Evolutionary conservation across 1,140 invertebrate species (phyloP).

Genomic region (Panagrolaimus sp.): DNA sequence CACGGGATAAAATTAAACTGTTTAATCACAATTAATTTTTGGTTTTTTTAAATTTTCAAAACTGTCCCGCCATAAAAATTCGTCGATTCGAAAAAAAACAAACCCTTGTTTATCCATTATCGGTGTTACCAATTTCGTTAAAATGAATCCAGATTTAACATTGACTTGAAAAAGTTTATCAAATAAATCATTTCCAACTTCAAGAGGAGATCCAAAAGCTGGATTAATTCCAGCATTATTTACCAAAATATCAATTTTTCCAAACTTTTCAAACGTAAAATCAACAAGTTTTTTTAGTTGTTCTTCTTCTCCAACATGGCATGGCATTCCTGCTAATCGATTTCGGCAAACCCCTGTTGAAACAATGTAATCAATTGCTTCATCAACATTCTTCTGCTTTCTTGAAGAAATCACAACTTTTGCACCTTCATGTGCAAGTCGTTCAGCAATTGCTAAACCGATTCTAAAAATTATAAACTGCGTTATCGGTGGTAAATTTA

Average conservation of each 20-base stretch:
- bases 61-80: too few species aligned
- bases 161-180: slow-evolving; percentile 94
- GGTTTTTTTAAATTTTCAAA: too few species aligned
- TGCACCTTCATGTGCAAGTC: slow-evolving; percentile 82
- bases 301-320: slow-evolving; percentile 69
- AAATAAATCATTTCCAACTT: slow-evolving; percentile 33
- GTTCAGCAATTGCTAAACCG: slow-evolving; percentile 80
- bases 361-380: slow-evolving; percentile 59
- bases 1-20: too few species aligned
- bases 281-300: slow-evolving; percentile 75
- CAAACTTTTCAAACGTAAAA: slow-evolving; percentile 72
- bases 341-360: slow-evolving; percentile 62
- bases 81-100: slow-evolving; percentile 30
- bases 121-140: slow-evolving; percentile 81
- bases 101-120: slow-evolving; percentile 71
- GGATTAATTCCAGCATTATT: slow-evolving; percentile 85
- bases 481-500: background rate
- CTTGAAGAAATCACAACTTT: slow-evolving; percentile 84
- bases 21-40: too few species aligned
- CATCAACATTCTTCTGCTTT: slow-evolving; percentile 56
- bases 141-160: slow-evolving; percentile 79
- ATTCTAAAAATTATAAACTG: slow-evolving; percentile 69
- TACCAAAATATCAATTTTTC: slow-evolving; percentile 87
- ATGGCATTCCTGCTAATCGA: slow-evolving; percentile 29
- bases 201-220: slow-evolving; percentile 70